Percentiles rank a stretch among this genome's conserved stretches.
Evolutionary conservation across 2,888 invertebrate species (phyloP).

Genomic region (Sinhomidia bicolor): DNA sequence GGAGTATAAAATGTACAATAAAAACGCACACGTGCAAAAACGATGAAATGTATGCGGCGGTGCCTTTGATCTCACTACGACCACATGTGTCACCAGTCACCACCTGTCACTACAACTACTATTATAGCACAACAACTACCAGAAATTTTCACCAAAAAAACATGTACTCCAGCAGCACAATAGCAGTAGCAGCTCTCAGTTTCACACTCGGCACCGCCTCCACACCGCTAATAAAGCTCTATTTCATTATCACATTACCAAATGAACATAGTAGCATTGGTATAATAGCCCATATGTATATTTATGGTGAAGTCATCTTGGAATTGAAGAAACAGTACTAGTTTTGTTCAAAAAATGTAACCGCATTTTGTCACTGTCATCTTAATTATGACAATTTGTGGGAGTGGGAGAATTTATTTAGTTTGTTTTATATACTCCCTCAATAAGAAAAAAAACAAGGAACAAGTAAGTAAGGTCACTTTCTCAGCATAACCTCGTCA

Average conservation of each 20-base stretch:
- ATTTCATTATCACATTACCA: background rate
- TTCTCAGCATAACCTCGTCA: conserved; percentile 27
- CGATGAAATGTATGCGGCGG: background rate
- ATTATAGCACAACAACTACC: background rate
- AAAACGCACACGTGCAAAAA: conserved; percentile 12
- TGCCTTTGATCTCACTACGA: background rate
- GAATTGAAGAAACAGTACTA: background rate
- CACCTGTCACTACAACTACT: background rate
- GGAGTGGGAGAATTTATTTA: background rate
- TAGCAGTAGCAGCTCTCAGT: too few species aligned
- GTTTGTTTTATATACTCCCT: too few species aligned
- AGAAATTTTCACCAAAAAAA: background rate
- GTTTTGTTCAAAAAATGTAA: background rate
- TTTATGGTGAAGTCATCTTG: too few species aligned
- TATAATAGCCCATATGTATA: too few species aligned
- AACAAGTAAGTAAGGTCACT: conserved; percentile 31
- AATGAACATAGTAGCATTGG: too few species aligned
- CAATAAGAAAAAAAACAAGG: background rate
- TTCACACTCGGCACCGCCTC: too few species aligned
- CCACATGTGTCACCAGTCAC: conserved; percentile 44
- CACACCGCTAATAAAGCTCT: too few species aligned
- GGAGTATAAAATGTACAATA: background rate
- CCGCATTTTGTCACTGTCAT: conserved; percentile 50
- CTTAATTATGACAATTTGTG: conserved; percentile 41
- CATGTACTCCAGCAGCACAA: background rate